phyloP scores from a whole-genome alignment of 2,113 vertebrate genomes.

The Halichoerus grypus region DNA sequence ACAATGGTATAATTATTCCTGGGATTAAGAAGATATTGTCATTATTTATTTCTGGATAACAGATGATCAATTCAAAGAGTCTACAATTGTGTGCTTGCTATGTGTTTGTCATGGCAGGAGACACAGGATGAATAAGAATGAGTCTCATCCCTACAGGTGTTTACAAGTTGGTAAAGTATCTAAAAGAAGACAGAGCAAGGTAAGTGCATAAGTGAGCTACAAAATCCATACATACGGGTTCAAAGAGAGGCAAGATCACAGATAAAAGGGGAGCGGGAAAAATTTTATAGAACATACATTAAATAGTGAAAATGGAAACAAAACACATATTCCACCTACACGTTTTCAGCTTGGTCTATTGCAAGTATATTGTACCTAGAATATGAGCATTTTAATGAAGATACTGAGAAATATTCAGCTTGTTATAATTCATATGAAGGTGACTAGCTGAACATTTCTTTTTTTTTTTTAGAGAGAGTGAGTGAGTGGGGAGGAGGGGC shows the following conservation, averaged over 20 bases:
- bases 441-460: not conserved
- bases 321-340: not conserved
- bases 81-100: not conserved
- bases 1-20: constrained; percentile 63
- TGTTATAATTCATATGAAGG: not conserved
- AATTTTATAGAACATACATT: not conserved
- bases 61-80: constrained; percentile 43
- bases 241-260: not conserved
- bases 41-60: constrained; percentile 62
- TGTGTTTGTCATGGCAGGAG: constrained; percentile 33
- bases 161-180: constrained; percentile 20
- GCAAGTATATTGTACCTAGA: not conserved
- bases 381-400: not conserved
- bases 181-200: not conserved
- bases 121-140: not conserved
- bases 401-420: not conserved
- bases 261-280: not conserved
- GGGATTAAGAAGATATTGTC: constrained; percentile 54
- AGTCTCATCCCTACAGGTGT: not conserved
- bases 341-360: not conserved
- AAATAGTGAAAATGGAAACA: not conserved
- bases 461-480: not conserved
- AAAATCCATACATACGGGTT: not conserved
- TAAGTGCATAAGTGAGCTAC: not conserved
- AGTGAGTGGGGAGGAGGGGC: not conserved